Evolutionary conservation across 2,113 vertebrate genomes (phyloP).

Genomic region (Chaetodon auriga): DNA sequence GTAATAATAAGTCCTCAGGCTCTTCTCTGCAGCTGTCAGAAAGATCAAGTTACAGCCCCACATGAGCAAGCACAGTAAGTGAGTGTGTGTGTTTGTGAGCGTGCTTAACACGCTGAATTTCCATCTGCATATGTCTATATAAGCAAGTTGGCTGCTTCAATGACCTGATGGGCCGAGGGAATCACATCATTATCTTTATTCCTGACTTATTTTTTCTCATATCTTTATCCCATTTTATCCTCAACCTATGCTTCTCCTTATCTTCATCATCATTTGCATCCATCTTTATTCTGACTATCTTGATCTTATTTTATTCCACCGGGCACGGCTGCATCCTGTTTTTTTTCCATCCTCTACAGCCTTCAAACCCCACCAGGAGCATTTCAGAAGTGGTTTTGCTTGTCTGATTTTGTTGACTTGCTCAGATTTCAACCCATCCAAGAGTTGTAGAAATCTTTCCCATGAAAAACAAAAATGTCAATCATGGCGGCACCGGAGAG

Average conservation of each 20-base stretch:
- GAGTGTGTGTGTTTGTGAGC: slow-evolving; percentile 25
- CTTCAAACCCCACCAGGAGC: too few relatives aligned
- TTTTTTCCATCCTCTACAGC: too few relatives aligned
- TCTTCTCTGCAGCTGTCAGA: slow-evolving; percentile 71
- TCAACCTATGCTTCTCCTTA: not conserved
- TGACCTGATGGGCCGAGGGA: not conserved
- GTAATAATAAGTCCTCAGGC: slow-evolving; percentile 72
- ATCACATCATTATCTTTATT: not conserved
- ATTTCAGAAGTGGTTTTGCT: too few relatives aligned
- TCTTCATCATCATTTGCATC: not conserved
- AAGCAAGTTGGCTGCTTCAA: slow-evolving; percentile 35
- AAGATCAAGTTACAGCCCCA: slow-evolving; percentile 62
- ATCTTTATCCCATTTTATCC: slow-evolving; percentile 25
- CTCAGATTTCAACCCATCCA: too few relatives aligned
- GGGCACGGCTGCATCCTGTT: too few relatives aligned
- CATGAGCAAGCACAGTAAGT: slow-evolving; percentile 38
- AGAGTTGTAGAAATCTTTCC: not conserved
- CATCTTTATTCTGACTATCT: not conserved
- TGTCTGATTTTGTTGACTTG: too few relatives aligned
- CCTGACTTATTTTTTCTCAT: not conserved
- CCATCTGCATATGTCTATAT: slow-evolving; percentile 60
- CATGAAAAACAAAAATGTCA: not conserved
- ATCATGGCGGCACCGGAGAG: too few relatives aligned
- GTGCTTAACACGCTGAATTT: slow-evolving; percentile 38
- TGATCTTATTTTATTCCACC: not conserved